Conservation (phyloP, 2,888 invertebrate genomes). For the Synanthedon vespiformis region DNA sequence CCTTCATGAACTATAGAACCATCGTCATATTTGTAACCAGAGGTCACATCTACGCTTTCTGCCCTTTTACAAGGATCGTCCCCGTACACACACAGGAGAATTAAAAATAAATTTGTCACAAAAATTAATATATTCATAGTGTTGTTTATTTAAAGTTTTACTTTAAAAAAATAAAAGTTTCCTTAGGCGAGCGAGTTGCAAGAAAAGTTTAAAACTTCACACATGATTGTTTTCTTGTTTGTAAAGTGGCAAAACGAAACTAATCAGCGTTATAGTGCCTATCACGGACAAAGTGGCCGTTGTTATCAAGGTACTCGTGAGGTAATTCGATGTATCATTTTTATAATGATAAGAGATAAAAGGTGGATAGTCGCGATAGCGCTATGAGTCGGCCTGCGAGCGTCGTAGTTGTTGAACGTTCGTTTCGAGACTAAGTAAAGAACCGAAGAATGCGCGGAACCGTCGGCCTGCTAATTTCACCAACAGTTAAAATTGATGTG, state of each 20-base stretch:
- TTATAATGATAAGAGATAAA: constrained; percentile 50
- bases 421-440: neutral
- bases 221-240: neutral
- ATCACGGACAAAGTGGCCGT: constrained; percentile 28
- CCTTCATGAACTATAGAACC: constrained; percentile 37
- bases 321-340: constrained; percentile 60
- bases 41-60: constrained; percentile 46
- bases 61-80: constrained; percentile 26
- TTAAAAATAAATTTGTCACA: neutral
- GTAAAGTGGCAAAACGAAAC: constrained; percentile 13
- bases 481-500: too few relatives aligned
- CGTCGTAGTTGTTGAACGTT: neutral
- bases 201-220: neutral
- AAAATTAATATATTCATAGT: neutral
- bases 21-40: constrained; percentile 27
- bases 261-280: constrained; percentile 22
- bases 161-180: neutral
- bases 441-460: too few relatives aligned
- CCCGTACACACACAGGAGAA: constrained; percentile 9
- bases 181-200: neutral
- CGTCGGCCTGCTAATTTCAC: too few relatives aligned
- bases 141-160: neutral
- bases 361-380: constrained; percentile 8
- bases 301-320: constrained; percentile 44
- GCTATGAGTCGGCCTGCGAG: constrained; percentile 1